Evolutionary conservation across 2,888 invertebrate species (phyloP).

Genomic region (Megastigmus dorsalis): DNA sequence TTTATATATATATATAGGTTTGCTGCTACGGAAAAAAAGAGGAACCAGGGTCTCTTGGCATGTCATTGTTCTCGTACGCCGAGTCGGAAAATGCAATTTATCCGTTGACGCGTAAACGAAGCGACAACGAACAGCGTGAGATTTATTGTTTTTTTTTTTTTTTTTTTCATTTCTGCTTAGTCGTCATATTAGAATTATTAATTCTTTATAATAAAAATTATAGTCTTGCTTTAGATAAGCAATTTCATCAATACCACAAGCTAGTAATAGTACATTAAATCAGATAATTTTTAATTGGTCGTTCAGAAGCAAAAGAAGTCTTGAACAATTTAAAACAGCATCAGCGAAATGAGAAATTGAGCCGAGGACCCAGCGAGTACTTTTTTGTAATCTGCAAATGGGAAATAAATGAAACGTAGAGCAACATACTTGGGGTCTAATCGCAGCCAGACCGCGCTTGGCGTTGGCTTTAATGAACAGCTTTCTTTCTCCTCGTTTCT

Average conservation of each 20-base stretch:
- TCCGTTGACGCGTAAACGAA: constrained; percentile 15
- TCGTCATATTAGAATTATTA: too few relatives aligned
- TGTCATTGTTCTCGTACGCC: constrained; percentile 32
- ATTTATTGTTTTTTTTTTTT: constrained; percentile 11
- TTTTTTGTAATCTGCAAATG: not conserved
- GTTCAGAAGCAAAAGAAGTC: too few relatives aligned
- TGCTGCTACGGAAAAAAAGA: not conserved
- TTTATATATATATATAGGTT: not conserved
- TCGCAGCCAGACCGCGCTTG: not conserved
- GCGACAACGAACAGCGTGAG: not conserved
- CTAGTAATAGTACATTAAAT: too few relatives aligned
- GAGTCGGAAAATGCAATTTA: constrained; percentile 33
- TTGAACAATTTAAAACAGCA: too few relatives aligned
- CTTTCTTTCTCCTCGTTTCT: constrained; percentile 11
- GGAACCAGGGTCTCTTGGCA: too few relatives aligned
- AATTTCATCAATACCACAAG: too few relatives aligned
- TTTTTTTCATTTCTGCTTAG: too few relatives aligned
- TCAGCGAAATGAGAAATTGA: not conserved
- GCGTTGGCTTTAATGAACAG: constrained; percentile 3
- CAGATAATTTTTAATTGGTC: too few relatives aligned
- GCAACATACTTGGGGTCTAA: not conserved
- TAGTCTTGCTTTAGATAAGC: too few relatives aligned
- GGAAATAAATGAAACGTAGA: not conserved
- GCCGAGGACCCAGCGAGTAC: not conserved
- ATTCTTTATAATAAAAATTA: too few relatives aligned